These are phyloP conservation scores for Cylloceria caligata DNA, from an alignment of 2,888 invertebrate genomes.

Conservation along the genomic window DNA sequence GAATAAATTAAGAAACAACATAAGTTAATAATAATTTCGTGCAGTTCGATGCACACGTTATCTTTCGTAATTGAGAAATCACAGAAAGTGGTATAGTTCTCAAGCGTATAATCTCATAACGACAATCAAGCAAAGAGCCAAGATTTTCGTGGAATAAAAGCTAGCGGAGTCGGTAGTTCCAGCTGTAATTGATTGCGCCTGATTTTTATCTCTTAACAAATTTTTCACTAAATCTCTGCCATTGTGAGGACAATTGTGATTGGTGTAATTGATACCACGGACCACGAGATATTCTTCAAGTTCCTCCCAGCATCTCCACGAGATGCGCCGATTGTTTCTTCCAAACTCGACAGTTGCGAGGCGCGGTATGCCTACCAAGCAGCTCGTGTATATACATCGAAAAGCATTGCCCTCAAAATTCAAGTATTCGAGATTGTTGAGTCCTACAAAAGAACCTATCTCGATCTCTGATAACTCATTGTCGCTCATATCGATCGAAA, in stretches of 20 bases:
- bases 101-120: constrained; percentile 25
- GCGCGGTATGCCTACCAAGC: constrained; percentile 72
- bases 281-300: constrained; percentile 75
- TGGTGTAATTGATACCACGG: constrained; percentile 66
- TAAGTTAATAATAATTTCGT: background rate
- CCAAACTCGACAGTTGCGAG: constrained; percentile 74
- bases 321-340: constrained; percentile 73
- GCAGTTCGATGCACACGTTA: background rate
- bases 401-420: constrained; percentile 78
- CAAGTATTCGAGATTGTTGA: constrained; percentile 72
- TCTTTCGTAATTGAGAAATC: background rate
- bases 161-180: background rate
- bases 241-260: constrained; percentile 68
- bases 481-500: constrained; percentile 74
- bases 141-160: constrained; percentile 14
- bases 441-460: constrained; percentile 70
- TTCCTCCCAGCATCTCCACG: constrained; percentile 78
- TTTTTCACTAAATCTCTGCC: constrained; percentile 64
- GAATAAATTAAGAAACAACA: background rate
- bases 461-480: constrained; percentile 75
- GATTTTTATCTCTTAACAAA: constrained; percentile 47
- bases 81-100: background rate
- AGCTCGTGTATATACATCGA: constrained; percentile 76
- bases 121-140: constrained; percentile 19
- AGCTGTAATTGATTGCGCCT: background rate